These are phyloP conservation scores for Apocrypta bakeri DNA, from an alignment of 1,140 invertebrate genomes.

Conservation along the genomic window DNA sequence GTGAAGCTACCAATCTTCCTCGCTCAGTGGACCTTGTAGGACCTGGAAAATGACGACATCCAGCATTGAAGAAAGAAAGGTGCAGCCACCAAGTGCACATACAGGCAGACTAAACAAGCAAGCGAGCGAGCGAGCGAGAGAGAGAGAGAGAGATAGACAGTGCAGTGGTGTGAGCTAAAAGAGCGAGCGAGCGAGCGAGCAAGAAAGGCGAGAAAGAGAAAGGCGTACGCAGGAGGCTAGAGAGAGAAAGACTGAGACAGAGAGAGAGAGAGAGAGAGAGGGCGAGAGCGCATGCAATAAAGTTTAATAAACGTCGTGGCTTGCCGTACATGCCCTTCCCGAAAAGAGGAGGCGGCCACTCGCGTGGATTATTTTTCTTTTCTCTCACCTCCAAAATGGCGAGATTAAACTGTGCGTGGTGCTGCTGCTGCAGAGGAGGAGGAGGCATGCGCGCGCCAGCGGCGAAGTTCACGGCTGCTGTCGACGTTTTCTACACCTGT, in stretches of 20 bases:
- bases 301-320: conserved; percentile 28
- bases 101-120: not conserved
- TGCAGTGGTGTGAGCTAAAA: not conserved
- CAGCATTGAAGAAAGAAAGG: conserved; percentile 13
- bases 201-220: conserved; percentile 29
- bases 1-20: conserved; percentile 5
- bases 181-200: conserved; percentile 5
- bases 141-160: conserved; percentile 7
- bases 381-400: conserved; percentile 72
- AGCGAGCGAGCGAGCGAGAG: not conserved
- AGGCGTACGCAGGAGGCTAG: conserved; percentile 16
- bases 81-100: not conserved
- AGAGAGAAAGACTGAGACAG: not conserved
- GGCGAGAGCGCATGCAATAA: conserved; percentile 8
- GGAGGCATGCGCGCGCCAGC: conserved; percentile 63
- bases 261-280: conserved; percentile 10
- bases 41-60: conserved; percentile 47
- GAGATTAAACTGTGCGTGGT: conserved; percentile 59
- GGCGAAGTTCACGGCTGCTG: conserved; percentile 42
- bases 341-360: conserved; percentile 7
- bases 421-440: not conserved
- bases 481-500: conserved; percentile 21
- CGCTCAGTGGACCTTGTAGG: conserved; percentile 34
- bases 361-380: conserved; percentile 50
- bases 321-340: conserved; percentile 7